phyloP scores from a whole-genome alignment of 2,888 invertebrate species.

The Morpho helenor region DNA sequence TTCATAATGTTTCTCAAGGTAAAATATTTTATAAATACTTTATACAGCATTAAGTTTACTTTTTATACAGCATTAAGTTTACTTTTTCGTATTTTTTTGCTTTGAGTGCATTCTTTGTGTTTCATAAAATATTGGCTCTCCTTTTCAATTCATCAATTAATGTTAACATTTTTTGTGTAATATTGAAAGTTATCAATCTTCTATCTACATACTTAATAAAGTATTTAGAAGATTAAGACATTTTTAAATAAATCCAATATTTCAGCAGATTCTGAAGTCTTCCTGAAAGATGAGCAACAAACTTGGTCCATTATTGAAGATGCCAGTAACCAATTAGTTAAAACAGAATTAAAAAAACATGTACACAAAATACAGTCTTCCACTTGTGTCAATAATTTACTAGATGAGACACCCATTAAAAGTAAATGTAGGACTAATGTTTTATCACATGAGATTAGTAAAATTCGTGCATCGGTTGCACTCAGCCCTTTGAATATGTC shows the following conservation, averaged over 20 bases:
- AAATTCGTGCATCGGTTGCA: slow-evolving; percentile 51
- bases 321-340: slow-evolving; percentile 45
- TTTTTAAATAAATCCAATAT: slow-evolving; percentile 18
- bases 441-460: slow-evolving; percentile 61
- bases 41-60: background rate
- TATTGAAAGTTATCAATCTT: no score
- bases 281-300: slow-evolving; percentile 35
- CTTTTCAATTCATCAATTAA: no score
- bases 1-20: slow-evolving; percentile 62
- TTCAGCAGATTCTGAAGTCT: slow-evolving; percentile 52
- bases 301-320: slow-evolving; percentile 59
- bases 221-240: background rate
- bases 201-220: no score
- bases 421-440: slow-evolving; percentile 48
- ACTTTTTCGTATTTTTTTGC: no score
- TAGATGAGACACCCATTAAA: slow-evolving; percentile 61
- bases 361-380: slow-evolving; percentile 43
- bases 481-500: slow-evolving; percentile 61
- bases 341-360: slow-evolving; percentile 38
- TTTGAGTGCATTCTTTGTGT: no score
- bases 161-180: no score
- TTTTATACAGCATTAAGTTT: background rate
- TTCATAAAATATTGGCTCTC: no score
- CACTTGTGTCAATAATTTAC: slow-evolving; percentile 37
- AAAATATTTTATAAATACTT: slow-evolving; percentile 9